Evolutionary conservation across 2,797 vertebrate genomes (phyloP).

Genomic region (Sebastes baramenuke): DNA sequence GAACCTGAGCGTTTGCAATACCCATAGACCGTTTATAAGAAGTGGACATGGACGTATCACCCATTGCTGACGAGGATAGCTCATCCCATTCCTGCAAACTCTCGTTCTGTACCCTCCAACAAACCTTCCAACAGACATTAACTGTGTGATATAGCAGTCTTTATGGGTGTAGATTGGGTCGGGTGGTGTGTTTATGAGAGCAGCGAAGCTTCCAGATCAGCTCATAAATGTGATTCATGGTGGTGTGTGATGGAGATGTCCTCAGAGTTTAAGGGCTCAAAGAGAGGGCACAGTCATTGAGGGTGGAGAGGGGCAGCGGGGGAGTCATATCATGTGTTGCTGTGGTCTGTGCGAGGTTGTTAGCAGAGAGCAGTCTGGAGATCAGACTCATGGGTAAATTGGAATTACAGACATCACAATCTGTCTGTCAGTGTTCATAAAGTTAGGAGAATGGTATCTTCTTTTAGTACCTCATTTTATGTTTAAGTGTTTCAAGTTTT

Average conservation of each 20-base stretch:
- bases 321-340: not conserved
- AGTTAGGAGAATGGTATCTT: not conserved
- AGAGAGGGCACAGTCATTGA: constrained; percentile 10
- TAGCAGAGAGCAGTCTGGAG: not conserved
- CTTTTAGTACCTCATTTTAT: not conserved
- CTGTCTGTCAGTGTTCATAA: not conserved
- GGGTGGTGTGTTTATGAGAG: constrained; percentile 43
- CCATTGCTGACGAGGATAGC: not conserved
- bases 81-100: not conserved
- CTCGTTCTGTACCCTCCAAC: not conserved
- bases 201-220: constrained; percentile 23
- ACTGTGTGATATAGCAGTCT: constrained; percentile 20
- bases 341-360: not conserved
- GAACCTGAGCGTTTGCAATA: too few species aligned
- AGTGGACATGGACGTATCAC: too few species aligned
- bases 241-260: constrained; percentile 34
- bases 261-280: constrained; percentile 35
- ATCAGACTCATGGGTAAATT: not conserved
- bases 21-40: too few species aligned
- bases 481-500: not conserved
- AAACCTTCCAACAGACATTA: constrained; percentile 29
- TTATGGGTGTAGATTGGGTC: constrained; percentile 26
- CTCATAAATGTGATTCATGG: constrained; percentile 58
- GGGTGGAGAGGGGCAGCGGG: not conserved
- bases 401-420: not conserved